Percentiles rank a stretch among this genome's conserved stretches.
phyloP scores from a whole-genome alignment of 2,797 vertebrate genomes.

The Alfaro cultratus region DNA sequence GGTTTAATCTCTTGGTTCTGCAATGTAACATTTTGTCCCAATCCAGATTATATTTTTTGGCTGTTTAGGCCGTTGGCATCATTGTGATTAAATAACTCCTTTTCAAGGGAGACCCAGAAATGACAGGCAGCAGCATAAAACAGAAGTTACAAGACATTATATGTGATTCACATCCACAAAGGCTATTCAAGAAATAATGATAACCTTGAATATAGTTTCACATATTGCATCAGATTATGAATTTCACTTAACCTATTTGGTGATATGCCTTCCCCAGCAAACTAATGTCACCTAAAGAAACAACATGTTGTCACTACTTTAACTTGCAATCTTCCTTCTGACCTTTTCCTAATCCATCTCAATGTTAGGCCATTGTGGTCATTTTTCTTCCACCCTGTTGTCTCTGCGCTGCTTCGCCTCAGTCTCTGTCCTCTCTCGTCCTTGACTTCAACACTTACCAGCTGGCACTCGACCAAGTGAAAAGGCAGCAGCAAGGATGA shows the following conservation, averaged over 20 bases:
- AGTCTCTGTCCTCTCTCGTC: slow-evolving; percentile 78
- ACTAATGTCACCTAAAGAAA: neutral
- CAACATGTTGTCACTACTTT: neutral
- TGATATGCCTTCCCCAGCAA: neutral
- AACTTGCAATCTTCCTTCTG: neutral
- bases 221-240: neutral
- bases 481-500: slow-evolving; percentile 58
- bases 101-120: neutral
- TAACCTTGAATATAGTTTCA: no score
- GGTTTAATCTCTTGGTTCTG: neutral
- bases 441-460: slow-evolving; percentile 87
- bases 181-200: no score
- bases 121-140: neutral
- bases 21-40: neutral
- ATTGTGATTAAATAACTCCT: neutral
- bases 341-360: slow-evolving; percentile 12
- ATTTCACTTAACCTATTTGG: neutral
- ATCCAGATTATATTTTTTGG: neutral
- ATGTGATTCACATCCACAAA: neutral
- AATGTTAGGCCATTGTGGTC: neutral
- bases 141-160: neutral
- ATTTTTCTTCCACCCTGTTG: slow-evolving; percentile 67
- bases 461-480: slow-evolving; percentile 84
- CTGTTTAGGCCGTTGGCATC: neutral
- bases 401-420: slow-evolving; percentile 9